phyloP scores from a whole-genome alignment of 2,113 vertebrate species.

The Platycercus adscitus region DNA sequence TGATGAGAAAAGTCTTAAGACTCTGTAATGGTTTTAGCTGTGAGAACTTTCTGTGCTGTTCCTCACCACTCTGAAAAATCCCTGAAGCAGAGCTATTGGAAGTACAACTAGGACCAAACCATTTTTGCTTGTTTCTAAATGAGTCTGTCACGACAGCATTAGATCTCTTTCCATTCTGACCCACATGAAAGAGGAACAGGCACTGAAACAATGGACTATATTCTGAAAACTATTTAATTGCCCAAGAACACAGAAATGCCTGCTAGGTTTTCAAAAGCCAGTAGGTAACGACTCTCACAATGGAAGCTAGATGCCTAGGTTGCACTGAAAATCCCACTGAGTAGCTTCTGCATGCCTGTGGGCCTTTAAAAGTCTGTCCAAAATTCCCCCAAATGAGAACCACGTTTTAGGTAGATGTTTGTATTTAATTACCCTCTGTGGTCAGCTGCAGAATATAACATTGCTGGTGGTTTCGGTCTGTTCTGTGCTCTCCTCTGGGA shows the following conservation, averaged over 20 bases:
- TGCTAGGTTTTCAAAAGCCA: background rate
- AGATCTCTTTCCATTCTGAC: background rate
- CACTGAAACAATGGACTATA: background rate
- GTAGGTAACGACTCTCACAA: background rate
- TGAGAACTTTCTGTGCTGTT: background rate
- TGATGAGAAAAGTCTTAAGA: background rate
- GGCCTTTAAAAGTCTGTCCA: background rate
- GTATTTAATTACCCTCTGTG: slow-evolving; percentile 11
- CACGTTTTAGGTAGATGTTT: background rate
- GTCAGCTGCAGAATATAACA: background rate
- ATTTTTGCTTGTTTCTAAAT: background rate
- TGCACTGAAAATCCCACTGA: background rate
- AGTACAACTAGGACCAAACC: background rate
- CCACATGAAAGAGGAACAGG: background rate
- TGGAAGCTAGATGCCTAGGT: background rate
- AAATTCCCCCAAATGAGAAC: background rate
- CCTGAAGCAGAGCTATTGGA: background rate
- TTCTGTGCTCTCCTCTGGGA: background rate
- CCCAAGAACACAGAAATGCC: background rate
- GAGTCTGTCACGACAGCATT: background rate
- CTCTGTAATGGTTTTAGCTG: background rate
- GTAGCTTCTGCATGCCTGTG: background rate
- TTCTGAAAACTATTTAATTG: background rate
- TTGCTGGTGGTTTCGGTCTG: background rate
- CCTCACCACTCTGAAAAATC: background rate